phyloP scores from a whole-genome alignment of 1,140 invertebrate genomes.

The Chelonus insularis region DNA sequence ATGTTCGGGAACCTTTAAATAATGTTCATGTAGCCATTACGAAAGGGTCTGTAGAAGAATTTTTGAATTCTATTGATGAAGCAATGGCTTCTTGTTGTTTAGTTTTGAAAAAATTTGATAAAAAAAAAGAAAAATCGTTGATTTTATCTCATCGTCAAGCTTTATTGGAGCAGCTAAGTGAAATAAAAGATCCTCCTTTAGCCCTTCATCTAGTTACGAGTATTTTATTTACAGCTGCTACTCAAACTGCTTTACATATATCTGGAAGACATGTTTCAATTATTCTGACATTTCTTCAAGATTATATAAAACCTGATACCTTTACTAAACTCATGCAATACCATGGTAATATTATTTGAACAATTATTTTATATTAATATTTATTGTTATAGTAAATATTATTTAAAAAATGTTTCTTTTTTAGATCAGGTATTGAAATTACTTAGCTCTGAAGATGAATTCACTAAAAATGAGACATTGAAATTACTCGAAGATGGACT shows the following conservation, averaged over 20 bases:
- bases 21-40: conserved; percentile 67
- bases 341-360: conserved; percentile 68
- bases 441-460: conserved; percentile 1
- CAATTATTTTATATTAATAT: too few species aligned
- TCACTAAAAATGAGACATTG: neutral
- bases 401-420: conserved; percentile 7
- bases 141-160: conserved; percentile 78
- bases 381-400: too few species aligned
- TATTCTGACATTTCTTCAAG: conserved; percentile 74
- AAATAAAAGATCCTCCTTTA: conserved; percentile 76
- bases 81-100: conserved; percentile 77
- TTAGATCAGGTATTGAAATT: conserved; percentile 16
- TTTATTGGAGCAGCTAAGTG: conserved; percentile 76
- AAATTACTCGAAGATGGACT: conserved; percentile 1
- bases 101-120: conserved; percentile 84
- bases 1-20: conserved; percentile 66
- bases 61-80: conserved; percentile 72
- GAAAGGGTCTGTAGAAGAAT: conserved; percentile 72
- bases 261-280: conserved; percentile 88
- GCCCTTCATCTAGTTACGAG: conserved; percentile 80
- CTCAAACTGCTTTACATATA: conserved; percentile 82
- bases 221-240: conserved; percentile 79
- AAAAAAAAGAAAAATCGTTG: conserved; percentile 79
- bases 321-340: conserved; percentile 68
- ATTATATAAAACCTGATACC: conserved; percentile 68